These are phyloP conservation scores for Lithophane ornitopus DNA, from an alignment of 2,888 invertebrate species.

Conservation along the genomic window DNA sequence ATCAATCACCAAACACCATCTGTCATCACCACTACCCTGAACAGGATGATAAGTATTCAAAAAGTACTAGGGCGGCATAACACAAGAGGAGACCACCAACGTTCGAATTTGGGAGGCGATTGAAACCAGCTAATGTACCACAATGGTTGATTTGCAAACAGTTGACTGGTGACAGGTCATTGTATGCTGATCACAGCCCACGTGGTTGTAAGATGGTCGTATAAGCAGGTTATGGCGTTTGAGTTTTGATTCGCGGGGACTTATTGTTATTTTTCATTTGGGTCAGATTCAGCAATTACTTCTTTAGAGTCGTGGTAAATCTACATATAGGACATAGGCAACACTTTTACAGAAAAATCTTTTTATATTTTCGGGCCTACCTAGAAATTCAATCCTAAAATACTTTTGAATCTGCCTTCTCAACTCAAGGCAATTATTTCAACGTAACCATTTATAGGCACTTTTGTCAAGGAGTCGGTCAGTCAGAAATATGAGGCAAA, in stretches of 20 bases:
- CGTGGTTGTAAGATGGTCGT: conserved; percentile 55
- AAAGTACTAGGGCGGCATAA: conserved; percentile 68
- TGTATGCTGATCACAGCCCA: conserved; percentile 85
- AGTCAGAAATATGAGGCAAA: neutral
- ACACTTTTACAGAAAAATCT: neutral
- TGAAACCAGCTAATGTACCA: conserved; percentile 82
- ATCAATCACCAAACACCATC: conserved; percentile 34
- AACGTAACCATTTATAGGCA: neutral
- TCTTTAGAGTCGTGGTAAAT: neutral
- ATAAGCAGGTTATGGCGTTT: conserved; percentile 55
- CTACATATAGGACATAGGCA: neutral
- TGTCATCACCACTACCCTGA: conserved; percentile 19
- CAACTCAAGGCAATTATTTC: neutral
- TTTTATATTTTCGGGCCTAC: too few relatives aligned
- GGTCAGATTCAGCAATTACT: conserved; percentile 19
- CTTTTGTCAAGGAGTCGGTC: too few relatives aligned
- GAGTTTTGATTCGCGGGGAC: conserved; percentile 56
- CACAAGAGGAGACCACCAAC: conserved; percentile 77
- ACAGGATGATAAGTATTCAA: conserved; percentile 38
- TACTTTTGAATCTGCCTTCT: neutral
- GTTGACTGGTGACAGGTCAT: conserved; percentile 81
- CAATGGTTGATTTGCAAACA: conserved; percentile 88
- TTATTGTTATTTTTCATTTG: conserved; percentile 44
- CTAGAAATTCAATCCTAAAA: neutral
- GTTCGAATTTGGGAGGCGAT: conserved; percentile 81